These are phyloP conservation scores for Hypomesus transpacificus DNA, from an alignment of 2,113 vertebrate genomes.

Conservation along the genomic window DNA sequence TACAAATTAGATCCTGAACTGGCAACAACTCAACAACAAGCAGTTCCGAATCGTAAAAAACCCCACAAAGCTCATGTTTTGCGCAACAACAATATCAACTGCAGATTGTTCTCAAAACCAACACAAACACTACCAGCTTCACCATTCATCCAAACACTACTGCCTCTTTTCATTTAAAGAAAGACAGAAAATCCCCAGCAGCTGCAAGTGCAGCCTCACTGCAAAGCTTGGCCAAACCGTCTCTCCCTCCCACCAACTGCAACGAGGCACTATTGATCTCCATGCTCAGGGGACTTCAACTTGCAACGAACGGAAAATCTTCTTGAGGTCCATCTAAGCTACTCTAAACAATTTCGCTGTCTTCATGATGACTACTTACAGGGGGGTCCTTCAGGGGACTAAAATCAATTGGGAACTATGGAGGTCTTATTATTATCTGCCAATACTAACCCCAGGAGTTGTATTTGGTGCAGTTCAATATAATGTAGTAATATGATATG, in stretches of 20 bases:
- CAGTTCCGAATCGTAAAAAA: background rate
- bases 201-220: constrained; percentile 25
- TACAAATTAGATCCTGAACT: constrained; percentile 33
- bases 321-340: constrained; percentile 41
- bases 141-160: constrained; percentile 31
- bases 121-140: constrained; percentile 33
- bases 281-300: constrained; percentile 42
- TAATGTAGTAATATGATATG: constrained; percentile 50
- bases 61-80: too few species aligned
- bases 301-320: constrained; percentile 48
- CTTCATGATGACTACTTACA: constrained; percentile 57
- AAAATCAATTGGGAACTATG: constrained; percentile 56
- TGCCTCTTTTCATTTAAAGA: constrained; percentile 24
- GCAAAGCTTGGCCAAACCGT: constrained; percentile 28
- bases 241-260: constrained; percentile 38
- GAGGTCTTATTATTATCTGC: constrained; percentile 56
- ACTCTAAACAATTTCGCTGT: constrained; percentile 63
- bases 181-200: constrained; percentile 24
- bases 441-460: constrained; percentile 42
- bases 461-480: constrained; percentile 39
- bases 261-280: constrained; percentile 56
- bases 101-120: constrained; percentile 24
- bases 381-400: constrained; percentile 33
- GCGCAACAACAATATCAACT: too few species aligned
- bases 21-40: background rate